Percentiles rank a stretch among this genome's conserved stretches.
Conservation (phyloP, 2,888 invertebrate genomes). For the Hypolimnas misippus region DNA sequence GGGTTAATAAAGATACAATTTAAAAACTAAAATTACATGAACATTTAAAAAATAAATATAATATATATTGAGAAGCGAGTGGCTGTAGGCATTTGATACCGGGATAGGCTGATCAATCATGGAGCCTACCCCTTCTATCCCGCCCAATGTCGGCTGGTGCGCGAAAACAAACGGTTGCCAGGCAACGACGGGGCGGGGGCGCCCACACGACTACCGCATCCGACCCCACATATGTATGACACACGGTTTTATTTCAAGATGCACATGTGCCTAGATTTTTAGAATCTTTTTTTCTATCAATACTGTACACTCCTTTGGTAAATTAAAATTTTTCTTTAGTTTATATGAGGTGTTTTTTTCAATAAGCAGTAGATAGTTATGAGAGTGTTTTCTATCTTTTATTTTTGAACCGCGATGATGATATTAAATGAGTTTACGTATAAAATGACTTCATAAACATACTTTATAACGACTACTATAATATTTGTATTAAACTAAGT, state of each 20-base stretch:
- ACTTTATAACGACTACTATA: conserved; percentile 13
- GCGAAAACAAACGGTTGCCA: conserved; percentile 82
- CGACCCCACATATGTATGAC: conserved; percentile 68
- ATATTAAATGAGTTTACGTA: neutral
- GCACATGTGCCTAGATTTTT: conserved; percentile 32
- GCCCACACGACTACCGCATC: conserved; percentile 66
- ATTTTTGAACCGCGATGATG: no score
- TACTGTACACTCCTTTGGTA: neutral
- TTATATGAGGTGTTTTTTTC: neutral
- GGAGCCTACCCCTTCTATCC: conserved; percentile 82
- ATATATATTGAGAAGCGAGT: conserved; percentile 55
- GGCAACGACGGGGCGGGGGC: conserved; percentile 67
- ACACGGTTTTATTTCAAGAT: conserved; percentile 52
- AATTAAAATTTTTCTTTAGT: neutral
- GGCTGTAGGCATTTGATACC: conserved; percentile 74
- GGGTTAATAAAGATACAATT: neutral
- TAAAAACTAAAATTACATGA: neutral
- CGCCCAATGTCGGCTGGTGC: conserved; percentile 71
- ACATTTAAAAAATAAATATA: conserved; percentile 45
- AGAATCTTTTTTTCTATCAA: neutral
- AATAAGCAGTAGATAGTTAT: neutral
- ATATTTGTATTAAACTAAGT: conserved; percentile 18
- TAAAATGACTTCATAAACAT: neutral
- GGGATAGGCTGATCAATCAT: conserved; percentile 84
- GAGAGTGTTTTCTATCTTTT: no score